Evolutionary conservation across 2,888 invertebrate species (phyloP).

Genomic region (Cactoblastis cactorum): DNA sequence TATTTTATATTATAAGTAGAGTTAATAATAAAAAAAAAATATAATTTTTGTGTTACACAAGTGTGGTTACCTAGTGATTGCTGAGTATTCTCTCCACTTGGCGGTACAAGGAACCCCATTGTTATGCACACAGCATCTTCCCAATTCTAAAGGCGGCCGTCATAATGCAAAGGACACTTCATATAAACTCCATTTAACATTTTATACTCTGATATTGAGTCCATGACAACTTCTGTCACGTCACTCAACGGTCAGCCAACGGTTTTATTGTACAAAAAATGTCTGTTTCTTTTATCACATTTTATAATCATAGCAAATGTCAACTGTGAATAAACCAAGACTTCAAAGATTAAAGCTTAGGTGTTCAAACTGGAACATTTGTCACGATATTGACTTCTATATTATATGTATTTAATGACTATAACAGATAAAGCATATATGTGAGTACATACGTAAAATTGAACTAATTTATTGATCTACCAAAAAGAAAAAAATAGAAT

Average conservation of each 20-base stretch:
- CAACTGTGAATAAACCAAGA: slow-evolving; percentile 31
- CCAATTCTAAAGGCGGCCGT: slow-evolving; percentile 22
- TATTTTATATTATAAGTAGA: not conserved
- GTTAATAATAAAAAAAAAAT: not conserved
- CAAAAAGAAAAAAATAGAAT: slow-evolving; percentile 23
- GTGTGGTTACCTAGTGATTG: not conserved
- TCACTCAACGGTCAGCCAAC: slow-evolving; percentile 72
- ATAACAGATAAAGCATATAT: no score
- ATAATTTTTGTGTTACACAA: not conserved
- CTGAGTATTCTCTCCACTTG: not conserved
- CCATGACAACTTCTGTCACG: slow-evolving; percentile 50
- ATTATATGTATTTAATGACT: not conserved
- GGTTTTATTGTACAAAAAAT: slow-evolving; percentile 49
- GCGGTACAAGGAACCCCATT: slow-evolving; percentile 11
- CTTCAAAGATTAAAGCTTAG: slow-evolving; percentile 21
- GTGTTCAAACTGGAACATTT: slow-evolving; percentile 20
- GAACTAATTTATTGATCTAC: no score
- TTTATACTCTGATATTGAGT: slow-evolving; percentile 47
- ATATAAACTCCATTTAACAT: slow-evolving; percentile 48
- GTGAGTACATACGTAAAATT: no score
- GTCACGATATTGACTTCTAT: not conserved
- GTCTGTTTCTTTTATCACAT: slow-evolving; percentile 42
- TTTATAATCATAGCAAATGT: slow-evolving; percentile 54
- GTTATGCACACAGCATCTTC: slow-evolving; percentile 19
- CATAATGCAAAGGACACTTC: slow-evolving; percentile 51